Conservation (phyloP, 2,113 vertebrate genomes). For the Oncorhynchus gorbuscha region DNA sequence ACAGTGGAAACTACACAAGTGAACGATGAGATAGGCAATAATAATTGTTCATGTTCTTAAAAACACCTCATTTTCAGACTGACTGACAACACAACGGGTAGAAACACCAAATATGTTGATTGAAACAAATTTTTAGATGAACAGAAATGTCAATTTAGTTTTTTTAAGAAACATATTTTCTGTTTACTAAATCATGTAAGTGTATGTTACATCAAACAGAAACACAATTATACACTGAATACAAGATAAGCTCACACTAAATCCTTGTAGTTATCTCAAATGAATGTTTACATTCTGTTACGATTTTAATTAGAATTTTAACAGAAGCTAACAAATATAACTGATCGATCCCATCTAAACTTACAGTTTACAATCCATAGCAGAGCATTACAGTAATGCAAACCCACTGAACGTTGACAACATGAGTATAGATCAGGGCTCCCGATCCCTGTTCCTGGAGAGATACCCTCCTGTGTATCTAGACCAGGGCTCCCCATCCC, state of each 20-base stretch:
- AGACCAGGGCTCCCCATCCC: too few relatives aligned
- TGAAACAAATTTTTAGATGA: neutral
- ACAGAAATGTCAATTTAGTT: neutral
- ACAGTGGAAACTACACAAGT: too few relatives aligned
- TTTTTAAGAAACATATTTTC: neutral
- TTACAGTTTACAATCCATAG: neutral
- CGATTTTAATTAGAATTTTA: too few relatives aligned
- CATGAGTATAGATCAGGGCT: neutral
- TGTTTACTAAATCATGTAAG: too few relatives aligned
- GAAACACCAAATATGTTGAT: neutral
- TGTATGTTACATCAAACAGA: neutral
- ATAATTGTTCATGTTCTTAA: neutral
- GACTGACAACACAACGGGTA: neutral
- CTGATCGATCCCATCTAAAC: neutral
- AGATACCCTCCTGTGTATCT: too few relatives aligned
- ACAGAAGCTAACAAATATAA: neutral
- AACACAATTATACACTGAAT: neutral
- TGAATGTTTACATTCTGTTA: neutral
- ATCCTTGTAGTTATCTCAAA: neutral
- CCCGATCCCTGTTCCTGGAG: too few relatives aligned
- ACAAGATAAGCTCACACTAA: neutral
- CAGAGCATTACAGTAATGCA: neutral
- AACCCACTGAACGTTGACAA: neutral
- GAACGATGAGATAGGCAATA: too few relatives aligned
- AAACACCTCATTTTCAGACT: neutral